Evolutionary conservation across 2,888 invertebrate species (phyloP), one percentile per base, ranked within the genome.

Genomic region (Chouioia cunea): DNA sequence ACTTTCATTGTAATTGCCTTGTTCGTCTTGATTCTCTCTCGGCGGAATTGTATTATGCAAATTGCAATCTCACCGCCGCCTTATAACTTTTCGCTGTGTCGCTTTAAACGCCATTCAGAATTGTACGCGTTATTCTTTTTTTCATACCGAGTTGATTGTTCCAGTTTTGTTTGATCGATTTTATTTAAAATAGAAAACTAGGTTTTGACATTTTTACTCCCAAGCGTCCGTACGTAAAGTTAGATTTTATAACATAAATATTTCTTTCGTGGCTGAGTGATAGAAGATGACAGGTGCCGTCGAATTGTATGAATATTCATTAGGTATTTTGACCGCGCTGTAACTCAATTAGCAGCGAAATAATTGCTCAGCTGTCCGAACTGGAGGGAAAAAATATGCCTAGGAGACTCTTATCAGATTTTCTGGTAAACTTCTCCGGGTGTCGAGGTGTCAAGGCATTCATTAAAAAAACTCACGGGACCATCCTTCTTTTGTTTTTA

Each of bases 1-100:
- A 83, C 80, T 82, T 84, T 84, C 82, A 82, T 83, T 82, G 83
- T 83, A 84, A 84, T 84, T 84, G 83, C 81, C 82, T 82, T 84
- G 83, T 84, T 83, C 83, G 80, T 83, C 81, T 82, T 80, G 82
- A 83, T 82, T 83, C 81, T 78, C 47, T 43, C 46, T n/a, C 54
- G n/a, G 27, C n/a, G 79, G 79, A 82, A 84, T 83, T 82, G 82
- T 81, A 83, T 84, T 84, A 84, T 84, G 83, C 82, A 84, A 84
- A 84, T 83, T 80, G 80, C 80, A 81, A 83, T 83, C 83, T 81
- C 81, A 80, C 79, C 78, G 74, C 74, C 78, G 76, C 36, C 75
- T 73, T 65, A 60, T 70, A 70, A 70, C 53, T 70, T 70, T 70
- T 59, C 54, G 54, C 59, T 65, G 15, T 54, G 53, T 64, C 47